Conservation (phyloP, 2,113 vertebrate species). For the Syngnathus scovelli region DNA sequence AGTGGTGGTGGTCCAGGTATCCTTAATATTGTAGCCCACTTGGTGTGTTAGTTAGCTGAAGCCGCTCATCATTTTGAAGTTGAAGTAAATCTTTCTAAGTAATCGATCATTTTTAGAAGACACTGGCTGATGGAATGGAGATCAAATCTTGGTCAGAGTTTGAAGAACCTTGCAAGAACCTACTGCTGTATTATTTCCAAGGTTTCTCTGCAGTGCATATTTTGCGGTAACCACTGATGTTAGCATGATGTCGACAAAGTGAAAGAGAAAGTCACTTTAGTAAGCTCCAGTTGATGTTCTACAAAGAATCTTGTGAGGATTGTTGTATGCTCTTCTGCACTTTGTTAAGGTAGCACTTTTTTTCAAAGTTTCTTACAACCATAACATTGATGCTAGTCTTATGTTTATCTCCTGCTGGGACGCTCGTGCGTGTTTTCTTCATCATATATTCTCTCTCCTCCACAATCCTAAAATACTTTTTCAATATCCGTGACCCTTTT, state of each 20-base stretch:
- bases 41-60: neutral
- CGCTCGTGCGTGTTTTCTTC: constrained; percentile 9
- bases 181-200: too few species aligned
- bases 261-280: neutral
- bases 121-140: too few species aligned
- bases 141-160: too few species aligned
- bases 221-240: too few species aligned
- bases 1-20: too few species aligned
- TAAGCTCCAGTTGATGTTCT: neutral
- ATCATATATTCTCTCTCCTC: constrained; percentile 11
- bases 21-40: too few species aligned
- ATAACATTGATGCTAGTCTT: neutral
- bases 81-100: too few species aligned
- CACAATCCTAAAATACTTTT: constrained; percentile 45
- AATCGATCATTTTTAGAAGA: too few species aligned
- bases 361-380: neutral
- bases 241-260: neutral
- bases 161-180: too few species aligned
- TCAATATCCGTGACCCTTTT: constrained; percentile 17
- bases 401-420: neutral
- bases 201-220: too few species aligned
- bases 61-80: neutral
- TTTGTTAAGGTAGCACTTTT: neutral
- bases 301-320: neutral
- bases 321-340: neutral